Base-by-base conservation (phyloP, 1,140 invertebrate genomes). In the Conus ventricosus region DNA sequence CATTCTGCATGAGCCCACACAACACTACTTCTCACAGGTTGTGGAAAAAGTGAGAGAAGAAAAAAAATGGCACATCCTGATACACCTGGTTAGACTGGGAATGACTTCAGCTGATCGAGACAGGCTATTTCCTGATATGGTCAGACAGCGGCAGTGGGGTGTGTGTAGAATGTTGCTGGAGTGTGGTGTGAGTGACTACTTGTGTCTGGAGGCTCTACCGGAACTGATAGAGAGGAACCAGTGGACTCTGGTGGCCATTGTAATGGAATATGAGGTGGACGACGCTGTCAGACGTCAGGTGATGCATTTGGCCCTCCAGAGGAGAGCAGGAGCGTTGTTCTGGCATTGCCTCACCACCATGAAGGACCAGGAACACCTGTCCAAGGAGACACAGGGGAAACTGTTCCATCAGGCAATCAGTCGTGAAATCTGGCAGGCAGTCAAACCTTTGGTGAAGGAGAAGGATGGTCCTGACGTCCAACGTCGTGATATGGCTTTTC, bases 101-200 rank as follows among this genome's bases (percentile, higher is more conserved):
- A 78, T 39, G 76, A 39, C 25, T 25, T 6, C 25, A 27, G 27
- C 6, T 13, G n/a, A 27, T 6, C n/a, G 76, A 39, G 25, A 78
- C 76, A 39, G 23, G 11, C 76, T 78, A 2, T 78, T 78, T 15
- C 27, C 27, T 1, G 76, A 78, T 8, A 78, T 78, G 76, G 76
- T 78, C 25, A 78, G 76, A 39, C 25, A 39, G 27, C n/a, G 15
- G 76, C 76, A 78, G 25, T 78, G 76, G 76, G 76, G 25, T 39
- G 76, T 78, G 76, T 39, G 76, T 25, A 78, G 76, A 78, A 27
- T 10, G 76, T 27, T 78, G 76, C 76, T 78, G 76, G 76, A 78
- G 11, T 25, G 6, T 8, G 76, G 76, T 39, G n/a, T 78, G 0
- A 39, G 25, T 13, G 76, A 25, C 25, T 5, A 78, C n/a, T 78